phyloP scores from a whole-genome alignment of 2,113 vertebrate species.

The Daphoenositta chrysoptera region DNA sequence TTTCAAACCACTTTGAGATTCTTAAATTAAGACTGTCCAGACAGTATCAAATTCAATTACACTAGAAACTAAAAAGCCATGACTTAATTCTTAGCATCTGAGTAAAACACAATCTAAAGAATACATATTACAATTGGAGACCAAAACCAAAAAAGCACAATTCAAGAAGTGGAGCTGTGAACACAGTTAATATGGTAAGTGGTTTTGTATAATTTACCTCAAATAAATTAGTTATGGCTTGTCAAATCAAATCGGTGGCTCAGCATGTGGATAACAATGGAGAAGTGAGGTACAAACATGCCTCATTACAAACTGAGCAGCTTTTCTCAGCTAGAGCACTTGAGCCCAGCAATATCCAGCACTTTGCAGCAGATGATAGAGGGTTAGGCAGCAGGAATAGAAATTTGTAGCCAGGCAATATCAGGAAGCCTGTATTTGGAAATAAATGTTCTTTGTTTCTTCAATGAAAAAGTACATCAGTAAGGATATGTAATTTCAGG shows the following conservation, averaged over 20 bases:
- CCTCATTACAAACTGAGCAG: neutral
- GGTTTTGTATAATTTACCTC: neutral
- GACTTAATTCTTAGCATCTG: neutral
- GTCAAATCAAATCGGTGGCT: neutral
- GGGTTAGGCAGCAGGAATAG: neutral
- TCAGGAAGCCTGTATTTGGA: neutral
- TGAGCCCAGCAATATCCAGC: neutral
- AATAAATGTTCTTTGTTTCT: neutral
- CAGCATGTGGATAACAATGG: neutral
- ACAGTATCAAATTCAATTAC: conserved; percentile 18
- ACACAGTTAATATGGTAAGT: neutral
- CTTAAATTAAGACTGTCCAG: neutral
- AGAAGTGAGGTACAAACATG: neutral
- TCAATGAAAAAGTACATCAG: neutral
- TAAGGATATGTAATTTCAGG: neutral
- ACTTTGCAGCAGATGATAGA: neutral
- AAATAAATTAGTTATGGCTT: conserved; percentile 34
- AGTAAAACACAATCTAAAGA: neutral
- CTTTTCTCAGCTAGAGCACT: neutral
- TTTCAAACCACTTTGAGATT: neutral
- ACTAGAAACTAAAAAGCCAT: neutral
- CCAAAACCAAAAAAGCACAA: neutral
- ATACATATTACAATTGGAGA: neutral
- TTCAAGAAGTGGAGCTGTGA: neutral
- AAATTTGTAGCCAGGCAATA: conserved; percentile 19